These are phyloP conservation scores for Callopanchax toddi DNA, from an alignment of 2,113 vertebrate genomes.

Conservation along the genomic window DNA sequence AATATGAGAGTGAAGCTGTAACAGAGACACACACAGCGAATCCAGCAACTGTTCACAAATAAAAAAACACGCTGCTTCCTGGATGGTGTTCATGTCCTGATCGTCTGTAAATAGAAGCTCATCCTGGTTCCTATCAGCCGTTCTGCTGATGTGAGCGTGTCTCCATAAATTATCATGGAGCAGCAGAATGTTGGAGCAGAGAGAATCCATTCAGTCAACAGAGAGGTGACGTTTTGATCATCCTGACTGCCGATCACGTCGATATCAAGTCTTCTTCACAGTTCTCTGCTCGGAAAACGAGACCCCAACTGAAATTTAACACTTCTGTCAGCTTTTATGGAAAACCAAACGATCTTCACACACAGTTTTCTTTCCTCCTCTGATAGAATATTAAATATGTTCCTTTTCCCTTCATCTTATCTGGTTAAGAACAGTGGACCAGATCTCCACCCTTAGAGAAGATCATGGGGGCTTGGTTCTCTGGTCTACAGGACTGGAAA, in stretches of 20 bases:
- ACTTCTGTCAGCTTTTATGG: too few species aligned
- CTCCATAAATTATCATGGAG: conserved; percentile 1
- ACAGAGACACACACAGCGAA: conserved; percentile 27
- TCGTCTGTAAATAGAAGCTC: conserved; percentile 7
- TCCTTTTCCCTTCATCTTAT: too few species aligned
- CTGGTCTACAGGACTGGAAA: too few species aligned
- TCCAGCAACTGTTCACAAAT: conserved; percentile 30
- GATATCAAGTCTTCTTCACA: neutral
- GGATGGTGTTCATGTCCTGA: conserved; percentile 16
- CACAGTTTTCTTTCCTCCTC: too few species aligned
- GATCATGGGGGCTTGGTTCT: too few species aligned
- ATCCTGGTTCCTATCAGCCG: conserved; percentile 11
- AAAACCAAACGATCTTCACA: too few species aligned
- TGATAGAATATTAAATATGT: too few species aligned
- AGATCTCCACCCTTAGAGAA: too few species aligned
- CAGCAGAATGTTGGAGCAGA: neutral
- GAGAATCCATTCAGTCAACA: conserved; percentile 14
- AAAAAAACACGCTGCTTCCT: conserved; percentile 33
- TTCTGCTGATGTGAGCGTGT: neutral
- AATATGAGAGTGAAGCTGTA: conserved; percentile 56
- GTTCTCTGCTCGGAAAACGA: neutral
- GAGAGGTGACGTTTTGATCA: too few species aligned
- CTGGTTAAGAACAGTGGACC: too few species aligned
- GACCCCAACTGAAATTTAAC: neutral
- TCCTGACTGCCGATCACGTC: neutral